These are phyloP conservation scores for Bursaphelenchus mucronatus DNA, from an alignment of 1,140 invertebrate genomes.

Conservation along the genomic window DNA sequence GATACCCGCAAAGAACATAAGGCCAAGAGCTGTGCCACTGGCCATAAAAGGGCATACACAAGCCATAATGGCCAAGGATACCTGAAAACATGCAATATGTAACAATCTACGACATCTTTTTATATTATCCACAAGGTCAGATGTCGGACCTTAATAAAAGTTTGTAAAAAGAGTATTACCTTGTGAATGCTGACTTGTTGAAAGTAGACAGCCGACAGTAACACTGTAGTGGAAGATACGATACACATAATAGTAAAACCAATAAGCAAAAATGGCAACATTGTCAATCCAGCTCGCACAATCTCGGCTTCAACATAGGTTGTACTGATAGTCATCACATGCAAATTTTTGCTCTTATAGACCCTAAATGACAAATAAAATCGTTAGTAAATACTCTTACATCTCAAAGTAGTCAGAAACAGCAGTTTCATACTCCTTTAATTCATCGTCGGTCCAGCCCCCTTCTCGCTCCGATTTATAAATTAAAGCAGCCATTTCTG, in stretches of 20 bases:
- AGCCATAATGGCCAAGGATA: constrained; percentile 40
- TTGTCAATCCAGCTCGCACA: constrained; percentile 36
- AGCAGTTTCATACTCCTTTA: constrained; percentile 41
- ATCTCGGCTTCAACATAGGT: constrained; percentile 37
- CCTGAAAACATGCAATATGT: constrained; percentile 14
- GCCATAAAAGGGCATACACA: constrained; percentile 54
- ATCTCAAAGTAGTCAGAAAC: constrained; percentile 40
- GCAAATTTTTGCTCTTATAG: constrained; percentile 35
- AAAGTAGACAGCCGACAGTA: constrained; percentile 45
- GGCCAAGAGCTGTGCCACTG: constrained; percentile 48
- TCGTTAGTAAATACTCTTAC: constrained; percentile 5
- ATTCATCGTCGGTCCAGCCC: constrained; percentile 33
- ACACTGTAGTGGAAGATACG: constrained; percentile 34
- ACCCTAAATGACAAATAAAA: constrained; percentile 29
- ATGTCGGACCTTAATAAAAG: not conserved
- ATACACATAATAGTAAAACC: constrained; percentile 47
- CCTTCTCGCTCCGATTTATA: constrained; percentile 40
- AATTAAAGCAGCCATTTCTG: constrained; percentile 37
- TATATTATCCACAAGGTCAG: no score
- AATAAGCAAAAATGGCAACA: constrained; percentile 41
- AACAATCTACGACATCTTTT: not conserved
- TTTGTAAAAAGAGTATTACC: constrained; percentile 21
- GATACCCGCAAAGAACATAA: constrained; percentile 50
- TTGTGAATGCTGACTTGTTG: constrained; percentile 40
- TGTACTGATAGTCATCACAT: constrained; percentile 28